Conservation (phyloP, 1,140 invertebrate species). For the Tetramorium simillimum region DNA sequence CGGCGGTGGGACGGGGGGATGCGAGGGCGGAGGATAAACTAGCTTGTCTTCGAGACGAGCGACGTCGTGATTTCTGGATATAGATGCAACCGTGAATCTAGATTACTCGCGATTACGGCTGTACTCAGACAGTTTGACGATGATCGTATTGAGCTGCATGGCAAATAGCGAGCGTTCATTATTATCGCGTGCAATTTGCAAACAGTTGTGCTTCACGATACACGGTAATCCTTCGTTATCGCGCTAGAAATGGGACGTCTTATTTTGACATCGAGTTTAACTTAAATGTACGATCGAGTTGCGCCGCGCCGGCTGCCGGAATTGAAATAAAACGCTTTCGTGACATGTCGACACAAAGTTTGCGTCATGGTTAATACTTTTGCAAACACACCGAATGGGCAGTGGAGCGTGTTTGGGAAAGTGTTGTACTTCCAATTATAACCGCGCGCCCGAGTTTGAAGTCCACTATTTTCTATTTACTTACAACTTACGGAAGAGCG, state of each 20-base stretch:
- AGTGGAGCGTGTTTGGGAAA: constrained; percentile 18
- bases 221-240: too few relatives aligned
- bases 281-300: constrained; percentile 5
- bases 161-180: constrained; percentile 5
- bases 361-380: constrained; percentile 12
- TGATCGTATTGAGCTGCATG: neutral
- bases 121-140: constrained; percentile 15
- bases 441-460: constrained; percentile 28
- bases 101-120: constrained; percentile 51
- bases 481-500: constrained; percentile 30
- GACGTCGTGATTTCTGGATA: constrained; percentile 48
- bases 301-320: neutral
- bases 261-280: neutral
- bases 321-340: constrained; percentile 31
- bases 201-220: neutral
- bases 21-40: neutral
- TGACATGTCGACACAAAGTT: constrained; percentile 25
- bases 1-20: neutral
- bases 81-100: constrained; percentile 45
- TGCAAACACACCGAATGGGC: constrained; percentile 32
- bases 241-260: neutral
- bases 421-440: constrained; percentile 49
- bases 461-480: constrained; percentile 38
- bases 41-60: constrained; percentile 44
- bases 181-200: neutral